Percentiles rank a stretch among this genome's conserved stretches.
phyloP scores from a whole-genome alignment of 1,140 invertebrate species.

The Oppia nitens region DNA sequence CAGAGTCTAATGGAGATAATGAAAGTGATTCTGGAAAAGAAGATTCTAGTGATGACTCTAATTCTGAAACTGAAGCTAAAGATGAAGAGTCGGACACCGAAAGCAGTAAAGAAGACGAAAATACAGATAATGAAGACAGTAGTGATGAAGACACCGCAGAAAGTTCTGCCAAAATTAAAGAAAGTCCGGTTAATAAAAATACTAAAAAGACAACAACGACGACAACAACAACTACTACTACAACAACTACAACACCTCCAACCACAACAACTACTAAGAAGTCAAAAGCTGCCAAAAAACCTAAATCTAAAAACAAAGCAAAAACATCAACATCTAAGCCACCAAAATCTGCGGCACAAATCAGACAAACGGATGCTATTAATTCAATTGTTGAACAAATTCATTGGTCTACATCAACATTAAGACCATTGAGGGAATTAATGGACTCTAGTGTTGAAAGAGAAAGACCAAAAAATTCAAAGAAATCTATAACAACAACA shows the following conservation, averaged over 20 bases:
- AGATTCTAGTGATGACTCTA: background rate
- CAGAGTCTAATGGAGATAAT: constrained; percentile 1
- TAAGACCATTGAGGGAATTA: constrained; percentile 7
- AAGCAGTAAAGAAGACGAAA: constrained; percentile 5
- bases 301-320: background rate
- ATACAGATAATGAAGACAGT: constrained; percentile 1
- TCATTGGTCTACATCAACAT: constrained; percentile 7
- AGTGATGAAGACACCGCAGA: background rate
- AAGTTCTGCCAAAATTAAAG: background rate
- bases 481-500: background rate
- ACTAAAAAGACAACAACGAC: background rate
- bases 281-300: background rate
- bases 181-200: background rate
- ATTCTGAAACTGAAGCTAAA: background rate
- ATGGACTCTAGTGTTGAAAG: background rate
- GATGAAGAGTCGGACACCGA: constrained; percentile 2
- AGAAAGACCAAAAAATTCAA: background rate
- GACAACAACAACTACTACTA: background rate
- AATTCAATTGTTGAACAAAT: constrained; percentile 8
- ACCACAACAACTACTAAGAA: background rate
- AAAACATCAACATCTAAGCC: background rate
- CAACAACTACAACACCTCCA: background rate
- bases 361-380: background rate
- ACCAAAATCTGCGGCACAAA: constrained; percentile 4
- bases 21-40: background rate